Evolutionary conservation across 2,888 invertebrate genomes (phyloP).

Genomic region (Orchesella flavescens): DNA sequence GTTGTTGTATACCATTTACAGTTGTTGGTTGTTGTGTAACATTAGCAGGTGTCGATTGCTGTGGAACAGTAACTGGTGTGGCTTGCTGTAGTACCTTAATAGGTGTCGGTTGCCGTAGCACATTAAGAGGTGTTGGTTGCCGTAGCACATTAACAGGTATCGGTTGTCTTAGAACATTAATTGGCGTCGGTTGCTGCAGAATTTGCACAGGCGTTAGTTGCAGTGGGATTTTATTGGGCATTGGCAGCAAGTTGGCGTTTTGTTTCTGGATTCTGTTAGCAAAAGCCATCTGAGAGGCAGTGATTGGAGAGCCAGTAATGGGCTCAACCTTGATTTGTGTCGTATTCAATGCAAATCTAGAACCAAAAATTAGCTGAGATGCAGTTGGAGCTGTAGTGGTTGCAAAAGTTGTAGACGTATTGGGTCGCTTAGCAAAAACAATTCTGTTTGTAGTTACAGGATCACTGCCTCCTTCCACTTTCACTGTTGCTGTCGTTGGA

Average conservation of each 20-base stretch:
- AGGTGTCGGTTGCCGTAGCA: too few relatives aligned
- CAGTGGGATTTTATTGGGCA: too few relatives aligned
- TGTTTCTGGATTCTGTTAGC: not conserved
- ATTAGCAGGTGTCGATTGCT: too few relatives aligned
- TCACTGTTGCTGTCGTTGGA: conserved; percentile 1
- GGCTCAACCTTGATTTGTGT: not conserved
- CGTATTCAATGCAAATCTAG: not conserved
- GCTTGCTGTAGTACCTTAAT: too few relatives aligned
- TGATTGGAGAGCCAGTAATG: not conserved
- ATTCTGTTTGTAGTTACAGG: conserved; percentile 27
- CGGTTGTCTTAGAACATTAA: too few relatives aligned
- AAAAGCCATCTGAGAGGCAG: not conserved
- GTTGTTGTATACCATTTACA: too few relatives aligned
- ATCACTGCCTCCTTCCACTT: not conserved
- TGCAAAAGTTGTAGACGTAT: not conserved
- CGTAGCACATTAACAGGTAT: too few relatives aligned
- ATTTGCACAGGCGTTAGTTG: too few relatives aligned
- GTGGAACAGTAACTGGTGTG: too few relatives aligned
- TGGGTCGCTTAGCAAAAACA: conserved; percentile 31
- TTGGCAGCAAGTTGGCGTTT: not conserved
- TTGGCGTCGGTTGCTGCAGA: too few relatives aligned
- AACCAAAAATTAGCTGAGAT: conserved; percentile 30
- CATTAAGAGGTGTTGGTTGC: too few relatives aligned
- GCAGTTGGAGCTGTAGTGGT: conserved; percentile 31
- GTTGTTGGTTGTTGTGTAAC: too few relatives aligned